phyloP scores from a whole-genome alignment of 2,888 invertebrate species.

The Melolontha melolontha region DNA sequence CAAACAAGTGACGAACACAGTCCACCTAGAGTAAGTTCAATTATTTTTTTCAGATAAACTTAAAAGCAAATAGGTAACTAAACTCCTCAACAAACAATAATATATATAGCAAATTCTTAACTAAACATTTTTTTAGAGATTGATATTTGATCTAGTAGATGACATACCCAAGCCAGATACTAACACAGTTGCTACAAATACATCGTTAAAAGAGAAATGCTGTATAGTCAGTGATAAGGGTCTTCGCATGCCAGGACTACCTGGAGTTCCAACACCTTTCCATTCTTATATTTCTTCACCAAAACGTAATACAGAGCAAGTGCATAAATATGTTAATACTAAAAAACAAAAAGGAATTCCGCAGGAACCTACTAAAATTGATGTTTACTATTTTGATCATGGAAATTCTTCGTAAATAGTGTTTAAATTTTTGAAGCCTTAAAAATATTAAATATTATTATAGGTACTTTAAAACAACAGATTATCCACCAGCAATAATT shows the following conservation, averaged over 20 bases:
- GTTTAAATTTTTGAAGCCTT: background rate
- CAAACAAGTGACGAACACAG: constrained; percentile 48
- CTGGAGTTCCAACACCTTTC: constrained; percentile 29
- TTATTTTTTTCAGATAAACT: constrained; percentile 10
- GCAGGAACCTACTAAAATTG: constrained; percentile 63
- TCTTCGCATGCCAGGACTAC: constrained; percentile 22
- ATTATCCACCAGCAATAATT: constrained; percentile 70
- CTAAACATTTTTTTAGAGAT: constrained; percentile 53
- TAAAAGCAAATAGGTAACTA: background rate
- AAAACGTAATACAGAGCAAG: constrained; percentile 1
- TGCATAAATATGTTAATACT: background rate
- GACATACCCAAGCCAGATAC: constrained; percentile 55
- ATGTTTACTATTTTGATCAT: constrained; percentile 78
- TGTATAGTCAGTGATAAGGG: background rate
- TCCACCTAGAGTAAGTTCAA: constrained; percentile 50
- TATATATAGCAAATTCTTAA: no score
- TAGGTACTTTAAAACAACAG: constrained; percentile 74
- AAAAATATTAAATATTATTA: constrained; percentile 53
- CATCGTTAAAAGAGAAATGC: constrained; percentile 36
- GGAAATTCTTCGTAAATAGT: constrained; percentile 70
- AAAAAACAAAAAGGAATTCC: constrained; percentile 22
- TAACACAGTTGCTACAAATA: constrained; percentile 54
- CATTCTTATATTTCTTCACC: constrained; percentile 24
- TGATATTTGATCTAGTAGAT: constrained; percentile 62
- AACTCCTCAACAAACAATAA: no score